phyloP scores from a whole-genome alignment of 2,888 invertebrate species.

The Timandra comae region DNA sequence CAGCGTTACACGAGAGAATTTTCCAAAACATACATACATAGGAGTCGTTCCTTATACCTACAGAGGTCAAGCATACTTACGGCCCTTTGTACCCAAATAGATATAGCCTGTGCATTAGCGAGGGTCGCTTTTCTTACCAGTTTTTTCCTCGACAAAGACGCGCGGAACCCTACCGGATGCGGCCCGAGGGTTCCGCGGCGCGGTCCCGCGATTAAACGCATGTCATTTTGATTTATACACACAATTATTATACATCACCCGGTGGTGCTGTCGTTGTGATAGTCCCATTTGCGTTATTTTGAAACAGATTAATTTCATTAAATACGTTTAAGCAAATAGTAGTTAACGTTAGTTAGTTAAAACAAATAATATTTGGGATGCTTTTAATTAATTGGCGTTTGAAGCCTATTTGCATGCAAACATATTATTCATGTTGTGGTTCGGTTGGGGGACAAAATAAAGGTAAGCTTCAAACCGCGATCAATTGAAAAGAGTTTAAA shows the following conservation, averaged over 20 bases:
- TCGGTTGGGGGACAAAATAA: too few species aligned
- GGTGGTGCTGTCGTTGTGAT: conserved; percentile 11
- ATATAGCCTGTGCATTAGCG: conserved; percentile 67
- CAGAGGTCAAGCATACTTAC: conserved; percentile 61
- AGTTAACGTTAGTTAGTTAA: conserved; percentile 29
- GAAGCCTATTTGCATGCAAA: conserved; percentile 17
- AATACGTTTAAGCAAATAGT: conserved; percentile 31
- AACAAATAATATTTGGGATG: conserved; percentile 31
- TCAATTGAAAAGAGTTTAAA: conserved; percentile 30
- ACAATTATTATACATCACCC: conserved; percentile 47
- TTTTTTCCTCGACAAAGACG: conserved; percentile 43
- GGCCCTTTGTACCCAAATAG: conserved; percentile 62
- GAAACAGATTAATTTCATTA: conserved; percentile 29
- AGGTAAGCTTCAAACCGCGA: conserved; percentile 1
- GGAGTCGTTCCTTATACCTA: conserved; percentile 36
- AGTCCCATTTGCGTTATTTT: conserved; percentile 28
- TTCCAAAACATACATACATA: conserved; percentile 36
- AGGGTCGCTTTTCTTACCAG: conserved; percentile 55
- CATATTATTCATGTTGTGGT: conserved; percentile 12
- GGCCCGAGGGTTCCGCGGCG: conserved; percentile 44
- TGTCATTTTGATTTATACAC: conserved; percentile 69
- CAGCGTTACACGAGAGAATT: conserved; percentile 27
- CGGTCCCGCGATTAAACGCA: conserved; percentile 55
- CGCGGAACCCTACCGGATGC: conserved; percentile 39
- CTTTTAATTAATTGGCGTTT: conserved; percentile 27